A percentile compares a stretch with the other conserved stretches of the same genome.
These are phyloP conservation scores for Scrobipalpa atriplicella DNA, from an alignment of 2,888 invertebrate genomes.

Conservation along the genomic window DNA sequence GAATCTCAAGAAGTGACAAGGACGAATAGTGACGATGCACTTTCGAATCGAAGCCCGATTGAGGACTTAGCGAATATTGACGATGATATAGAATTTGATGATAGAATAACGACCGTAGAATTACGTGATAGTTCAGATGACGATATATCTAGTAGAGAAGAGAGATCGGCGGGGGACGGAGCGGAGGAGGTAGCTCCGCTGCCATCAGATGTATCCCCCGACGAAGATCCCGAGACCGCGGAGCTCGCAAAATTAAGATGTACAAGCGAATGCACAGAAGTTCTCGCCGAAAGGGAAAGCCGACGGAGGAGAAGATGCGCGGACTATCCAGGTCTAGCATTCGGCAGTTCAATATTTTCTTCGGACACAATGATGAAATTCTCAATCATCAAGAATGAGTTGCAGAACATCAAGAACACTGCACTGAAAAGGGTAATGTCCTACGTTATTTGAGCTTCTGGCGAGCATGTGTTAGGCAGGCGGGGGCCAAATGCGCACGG, in stretches of 20 bases:
- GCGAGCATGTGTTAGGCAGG: slow-evolving; percentile 59
- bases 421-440: slow-evolving; percentile 96
- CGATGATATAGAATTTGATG: slow-evolving; percentile 69
- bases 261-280: slow-evolving; percentile 94
- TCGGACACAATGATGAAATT: slow-evolving; percentile 99
- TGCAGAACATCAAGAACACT: slow-evolving; percentile 98
- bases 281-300: slow-evolving; percentile 92
- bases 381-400: slow-evolving; percentile 97
- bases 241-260: slow-evolving; percentile 93
- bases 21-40: slow-evolving; percentile 82
- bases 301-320: slow-evolving; percentile 91
- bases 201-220: slow-evolving; percentile 64
- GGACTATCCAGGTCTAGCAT: slow-evolving; percentile 96
- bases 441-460: slow-evolving; percentile 75
- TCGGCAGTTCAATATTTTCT: slow-evolving; percentile 96
- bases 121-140: slow-evolving; percentile 70
- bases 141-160: slow-evolving; percentile 72
- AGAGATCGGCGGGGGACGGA: slow-evolving; percentile 74
- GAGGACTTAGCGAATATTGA: slow-evolving; percentile 67
- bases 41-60: slow-evolving; percentile 74
- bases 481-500: slow-evolving; percentile 76
- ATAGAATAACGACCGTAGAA: slow-evolving; percentile 59
- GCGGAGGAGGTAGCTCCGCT: slow-evolving; percentile 70
- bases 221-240: slow-evolving; percentile 90
- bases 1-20: slow-evolving; percentile 81